Percentiles rank a stretch among this genome's conserved stretches.
phyloP scores from a whole-genome alignment of 2,888 invertebrate genomes.

The Drosophila anomalata region DNA sequence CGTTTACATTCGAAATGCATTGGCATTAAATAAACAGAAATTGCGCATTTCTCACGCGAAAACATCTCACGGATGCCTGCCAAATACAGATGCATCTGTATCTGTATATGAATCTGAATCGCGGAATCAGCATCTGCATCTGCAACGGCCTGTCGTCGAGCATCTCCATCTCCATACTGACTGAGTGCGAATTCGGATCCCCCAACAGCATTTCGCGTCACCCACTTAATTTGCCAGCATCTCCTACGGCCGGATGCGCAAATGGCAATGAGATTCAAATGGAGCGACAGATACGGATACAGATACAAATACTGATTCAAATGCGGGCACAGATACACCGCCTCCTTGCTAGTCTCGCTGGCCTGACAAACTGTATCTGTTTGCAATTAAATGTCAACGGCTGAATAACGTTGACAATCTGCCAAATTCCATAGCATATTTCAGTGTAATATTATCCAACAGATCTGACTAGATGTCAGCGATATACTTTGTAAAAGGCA shows the following conservation, averaged over 20 bases:
- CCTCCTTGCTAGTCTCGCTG: constrained; percentile 49
- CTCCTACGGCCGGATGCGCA: constrained; percentile 62
- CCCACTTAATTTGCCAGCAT: constrained; percentile 75
- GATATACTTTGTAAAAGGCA: constrained; percentile 12
- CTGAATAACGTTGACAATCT: constrained; percentile 58
- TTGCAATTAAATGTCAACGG: constrained; percentile 78
- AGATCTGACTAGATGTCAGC: constrained; percentile 34
- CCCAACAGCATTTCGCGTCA: constrained; percentile 45
- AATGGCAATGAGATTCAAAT: constrained; percentile 48
- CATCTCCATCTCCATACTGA: constrained; percentile 39
- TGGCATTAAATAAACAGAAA: constrained; percentile 78
- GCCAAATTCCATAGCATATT: constrained; percentile 52
- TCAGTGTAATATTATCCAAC: constrained; percentile 44
- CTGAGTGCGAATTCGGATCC: constrained; percentile 31
- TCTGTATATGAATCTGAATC: not conserved
- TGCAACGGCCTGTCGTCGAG: constrained; percentile 36
- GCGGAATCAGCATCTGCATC: constrained; percentile 19
- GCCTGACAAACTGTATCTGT: constrained; percentile 77
- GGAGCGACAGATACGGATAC: constrained; percentile 36
- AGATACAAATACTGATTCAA: constrained; percentile 6
- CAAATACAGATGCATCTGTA: constrained; percentile 20
- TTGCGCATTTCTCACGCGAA: constrained; percentile 76
- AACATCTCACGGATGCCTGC: constrained; percentile 50
- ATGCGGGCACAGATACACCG: constrained; percentile 11
- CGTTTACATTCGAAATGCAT: constrained; percentile 77